These are phyloP conservation scores for Mormoops blainvillei DNA, from an alignment of 2,113 vertebrate species.

Conservation along the genomic window DNA sequence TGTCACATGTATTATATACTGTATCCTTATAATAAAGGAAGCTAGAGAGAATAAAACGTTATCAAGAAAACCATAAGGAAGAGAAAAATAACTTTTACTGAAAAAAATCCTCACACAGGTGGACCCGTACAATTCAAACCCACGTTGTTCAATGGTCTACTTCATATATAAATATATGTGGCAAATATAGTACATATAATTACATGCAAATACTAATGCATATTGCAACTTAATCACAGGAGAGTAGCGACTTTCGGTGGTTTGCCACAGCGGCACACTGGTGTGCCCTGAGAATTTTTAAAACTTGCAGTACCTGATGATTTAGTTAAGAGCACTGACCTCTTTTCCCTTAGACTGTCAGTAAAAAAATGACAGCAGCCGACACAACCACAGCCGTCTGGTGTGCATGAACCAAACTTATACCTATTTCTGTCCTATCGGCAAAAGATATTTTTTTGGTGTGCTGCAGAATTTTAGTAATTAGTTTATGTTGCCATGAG, in stretches of 20 bases:
- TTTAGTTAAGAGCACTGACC: too few relatives aligned
- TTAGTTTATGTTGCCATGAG: too few relatives aligned
- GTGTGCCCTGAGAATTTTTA: too few relatives aligned
- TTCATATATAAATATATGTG: not conserved
- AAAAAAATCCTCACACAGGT: not conserved
- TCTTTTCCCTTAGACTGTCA: too few relatives aligned
- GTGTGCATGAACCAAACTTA: too few relatives aligned
- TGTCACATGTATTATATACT: not conserved
- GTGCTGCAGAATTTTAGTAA: too few relatives aligned
- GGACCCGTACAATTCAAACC: not conserved
- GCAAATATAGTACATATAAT: not conserved
- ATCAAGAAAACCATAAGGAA: not conserved
- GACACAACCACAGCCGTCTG: too few relatives aligned
- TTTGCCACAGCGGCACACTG: too few relatives aligned
- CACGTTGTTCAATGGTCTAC: not conserved
- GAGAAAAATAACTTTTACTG: not conserved
- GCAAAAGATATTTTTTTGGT: too few relatives aligned
- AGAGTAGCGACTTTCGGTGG: not conserved
- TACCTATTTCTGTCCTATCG: too few relatives aligned
- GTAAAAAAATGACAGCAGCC: too few relatives aligned
- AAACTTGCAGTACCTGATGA: too few relatives aligned
- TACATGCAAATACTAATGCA: not conserved
- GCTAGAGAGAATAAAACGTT: not conserved
- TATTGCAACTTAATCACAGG: not conserved
- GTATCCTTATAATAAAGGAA: not conserved